Conservation (phyloP, 2,888 invertebrate species). For the Phaonia tiefii region DNA sequence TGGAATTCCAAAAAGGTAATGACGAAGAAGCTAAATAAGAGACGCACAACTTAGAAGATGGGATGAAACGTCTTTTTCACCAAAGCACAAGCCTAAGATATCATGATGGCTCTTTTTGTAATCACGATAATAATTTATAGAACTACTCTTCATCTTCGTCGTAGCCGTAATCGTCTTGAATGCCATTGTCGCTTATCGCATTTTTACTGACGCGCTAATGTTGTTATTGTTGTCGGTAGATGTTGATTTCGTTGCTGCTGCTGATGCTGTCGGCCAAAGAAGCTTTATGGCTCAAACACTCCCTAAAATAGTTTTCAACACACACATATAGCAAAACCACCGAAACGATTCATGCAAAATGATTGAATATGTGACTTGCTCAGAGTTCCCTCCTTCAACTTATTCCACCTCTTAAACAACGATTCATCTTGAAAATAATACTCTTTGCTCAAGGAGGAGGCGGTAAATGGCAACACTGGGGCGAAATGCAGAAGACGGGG, state of each 20-base stretch:
- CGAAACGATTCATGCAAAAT: constrained; percentile 24
- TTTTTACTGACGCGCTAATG: no score
- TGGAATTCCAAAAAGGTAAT: no score
- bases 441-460: background rate
- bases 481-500: background rate
- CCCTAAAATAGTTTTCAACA: constrained; percentile 17
- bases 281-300: constrained; percentile 20
- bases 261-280: background rate
- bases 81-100: constrained; percentile 8
- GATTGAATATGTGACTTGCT: background rate
- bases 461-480: background rate
- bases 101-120: constrained; percentile 34
- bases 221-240: background rate
- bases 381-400: background rate
- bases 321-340: background rate
- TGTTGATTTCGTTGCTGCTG: background rate
- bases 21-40: background rate
- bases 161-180: background rate
- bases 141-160: constrained; percentile 33
- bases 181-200: no score
- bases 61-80: constrained; percentile 10
- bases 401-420: background rate
- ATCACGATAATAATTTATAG: constrained; percentile 33
- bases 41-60: background rate
- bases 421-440: background rate